Conservation (phyloP, 2,113 vertebrate genomes). For the Pollimyrus isidori region DNA sequence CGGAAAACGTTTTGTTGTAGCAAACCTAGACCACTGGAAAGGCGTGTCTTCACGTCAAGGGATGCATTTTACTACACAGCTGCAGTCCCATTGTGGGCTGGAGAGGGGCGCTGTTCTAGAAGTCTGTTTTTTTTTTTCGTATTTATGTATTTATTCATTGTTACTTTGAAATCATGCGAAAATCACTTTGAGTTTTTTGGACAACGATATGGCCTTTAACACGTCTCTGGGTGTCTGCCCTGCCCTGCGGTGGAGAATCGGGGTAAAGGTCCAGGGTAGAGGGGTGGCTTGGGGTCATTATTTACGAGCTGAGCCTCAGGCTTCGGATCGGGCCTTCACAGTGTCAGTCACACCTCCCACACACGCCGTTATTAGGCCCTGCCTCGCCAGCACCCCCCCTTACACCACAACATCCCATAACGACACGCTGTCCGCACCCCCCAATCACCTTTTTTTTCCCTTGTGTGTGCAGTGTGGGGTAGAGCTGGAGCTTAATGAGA, state of each 20-base stretch:
- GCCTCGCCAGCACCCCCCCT: neutral
- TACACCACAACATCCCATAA: slow-evolving; percentile 1
- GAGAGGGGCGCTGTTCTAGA: neutral
- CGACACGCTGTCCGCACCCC: slow-evolving; percentile 12
- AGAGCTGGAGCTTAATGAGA: slow-evolving; percentile 61
- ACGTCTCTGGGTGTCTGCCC: neutral
- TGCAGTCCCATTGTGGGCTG: neutral
- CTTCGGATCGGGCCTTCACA: neutral
- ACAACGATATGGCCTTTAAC: slow-evolving; percentile 46
- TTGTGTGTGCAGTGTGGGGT: neutral
- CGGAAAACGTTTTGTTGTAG: neutral
- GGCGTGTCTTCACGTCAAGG: neutral
- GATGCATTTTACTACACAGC: neutral
- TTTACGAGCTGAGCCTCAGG: slow-evolving; percentile 16
- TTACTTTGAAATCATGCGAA: neutral
- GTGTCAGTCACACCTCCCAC: slow-evolving; percentile 25
- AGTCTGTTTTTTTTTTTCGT: neutral
- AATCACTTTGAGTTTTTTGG: slow-evolving; percentile 56
- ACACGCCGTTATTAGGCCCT: slow-evolving; percentile 8
- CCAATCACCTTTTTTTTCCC: slow-evolving; percentile 21
- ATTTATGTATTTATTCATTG: neutral
- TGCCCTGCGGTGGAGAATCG: neutral
- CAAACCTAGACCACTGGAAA: neutral
- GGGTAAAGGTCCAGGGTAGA: neutral
- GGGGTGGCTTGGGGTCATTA: neutral